Base-by-base conservation (phyloP, 2,113 vertebrate species). In the Falcunculus frontatus region DNA sequence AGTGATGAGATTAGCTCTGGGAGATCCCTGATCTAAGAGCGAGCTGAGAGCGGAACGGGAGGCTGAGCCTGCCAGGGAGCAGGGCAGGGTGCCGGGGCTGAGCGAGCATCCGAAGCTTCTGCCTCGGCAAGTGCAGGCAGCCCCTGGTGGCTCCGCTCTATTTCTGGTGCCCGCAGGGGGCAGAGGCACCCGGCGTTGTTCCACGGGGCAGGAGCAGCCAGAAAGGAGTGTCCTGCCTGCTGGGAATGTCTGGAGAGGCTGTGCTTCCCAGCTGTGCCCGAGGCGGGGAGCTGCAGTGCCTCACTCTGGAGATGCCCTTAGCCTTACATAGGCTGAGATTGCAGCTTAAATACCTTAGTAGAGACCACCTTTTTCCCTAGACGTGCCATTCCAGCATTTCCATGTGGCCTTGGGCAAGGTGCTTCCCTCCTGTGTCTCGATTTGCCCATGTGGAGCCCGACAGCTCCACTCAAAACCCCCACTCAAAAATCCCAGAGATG, bases 1-100 rank as follows among this genome's bases (percentile, higher is more conserved):
- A 59, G 73, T 63, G 95, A 96, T 69, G 89, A 88, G 87, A 97
- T 94, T 84, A 85, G 91, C 84, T 95, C 81, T 74, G 96, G 92
- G 96, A 95, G 88, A 91, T 85, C 93, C 90, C 85, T 69, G 75
- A 68, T 82, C 88, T 72, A 47, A 79, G 83, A 33, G 37, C 2
- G 11, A 42, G 74, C 86, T 47, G 78, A 47, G 75, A 92, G 83
- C 47, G 2, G 92, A 57, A 57, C 1, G 0, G 2, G 5, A 91
- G 84, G 89, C 90, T 33, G 60, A 90, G 87, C 39, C 84, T 84
- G 91, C 57, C 73, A 32, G 91, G 32, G 82, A 77, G 84, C 76
- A 33, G 88, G 90, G 73, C 87, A 82, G 84, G 93, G 78, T 3
- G 4, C 82, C 47, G 85, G 49, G 70, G 78, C 6, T 10, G 81